phyloP scores from a whole-genome alignment of 2,888 invertebrate genomes.

The Drosophila diplacantha region DNA sequence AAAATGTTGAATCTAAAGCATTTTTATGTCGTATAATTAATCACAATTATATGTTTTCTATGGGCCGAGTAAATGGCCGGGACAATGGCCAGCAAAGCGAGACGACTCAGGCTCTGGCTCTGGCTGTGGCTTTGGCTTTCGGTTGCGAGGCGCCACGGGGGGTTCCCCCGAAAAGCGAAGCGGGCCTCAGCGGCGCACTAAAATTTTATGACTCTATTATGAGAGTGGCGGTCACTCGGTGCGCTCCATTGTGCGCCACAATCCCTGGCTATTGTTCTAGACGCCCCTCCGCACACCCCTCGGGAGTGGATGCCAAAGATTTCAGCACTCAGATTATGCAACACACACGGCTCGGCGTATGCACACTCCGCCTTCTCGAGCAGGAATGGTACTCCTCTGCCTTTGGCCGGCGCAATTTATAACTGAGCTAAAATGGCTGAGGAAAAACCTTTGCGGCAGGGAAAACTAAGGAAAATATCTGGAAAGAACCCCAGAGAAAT shows the following conservation, averaged over 20 bases:
- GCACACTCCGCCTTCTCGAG: slow-evolving; percentile 14
- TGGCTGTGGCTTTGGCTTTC: slow-evolving; percentile 19
- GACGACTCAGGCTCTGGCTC: slow-evolving; percentile 41
- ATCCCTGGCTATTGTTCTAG: slow-evolving; percentile 58
- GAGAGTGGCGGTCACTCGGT: slow-evolving; percentile 63
- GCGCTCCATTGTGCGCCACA: slow-evolving; percentile 51
- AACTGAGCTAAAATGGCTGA: slow-evolving; percentile 66
- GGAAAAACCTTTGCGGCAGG: slow-evolving; percentile 53
- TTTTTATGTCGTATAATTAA: slow-evolving; percentile 72
- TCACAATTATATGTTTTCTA: slow-evolving; percentile 72
- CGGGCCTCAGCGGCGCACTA: slow-evolving; percentile 65
- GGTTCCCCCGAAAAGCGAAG: slow-evolving; percentile 30
- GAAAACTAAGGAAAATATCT: slow-evolving; percentile 2
- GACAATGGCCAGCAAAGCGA: slow-evolving; percentile 71
- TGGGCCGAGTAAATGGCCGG: slow-evolving; percentile 61
- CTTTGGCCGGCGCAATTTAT: slow-evolving; percentile 65
- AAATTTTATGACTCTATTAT: slow-evolving; percentile 73
- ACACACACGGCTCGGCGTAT: slow-evolving; percentile 41
- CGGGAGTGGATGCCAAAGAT: slow-evolving; percentile 67
- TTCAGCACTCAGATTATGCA: slow-evolving; percentile 65
- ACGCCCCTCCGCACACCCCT: slow-evolving; percentile 16
- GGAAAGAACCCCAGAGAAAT: background rate
- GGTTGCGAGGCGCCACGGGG: slow-evolving; percentile 60
- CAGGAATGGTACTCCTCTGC: slow-evolving; percentile 23
- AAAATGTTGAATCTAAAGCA: slow-evolving; percentile 69